Percentiles rank a stretch among this genome's conserved stretches.
phyloP scores from a whole-genome alignment of 2,113 vertebrate genomes.

The Bos taurus region DNA sequence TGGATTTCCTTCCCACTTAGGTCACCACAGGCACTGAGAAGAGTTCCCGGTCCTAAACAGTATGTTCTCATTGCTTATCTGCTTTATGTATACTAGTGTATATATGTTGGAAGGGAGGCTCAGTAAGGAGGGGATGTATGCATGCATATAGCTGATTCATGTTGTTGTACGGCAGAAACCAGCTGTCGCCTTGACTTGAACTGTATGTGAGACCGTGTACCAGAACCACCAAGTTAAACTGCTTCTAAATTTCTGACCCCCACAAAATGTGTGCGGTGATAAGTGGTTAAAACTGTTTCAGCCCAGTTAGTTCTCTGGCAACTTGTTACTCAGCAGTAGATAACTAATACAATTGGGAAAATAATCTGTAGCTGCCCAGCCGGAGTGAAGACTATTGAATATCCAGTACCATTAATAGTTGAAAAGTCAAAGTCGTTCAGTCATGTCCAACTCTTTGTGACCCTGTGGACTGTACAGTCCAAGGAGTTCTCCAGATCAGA shows the following conservation, averaged over 20 bases:
- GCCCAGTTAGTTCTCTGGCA: background rate
- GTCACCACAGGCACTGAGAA: background rate
- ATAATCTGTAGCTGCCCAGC: background rate
- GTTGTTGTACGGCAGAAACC: background rate
- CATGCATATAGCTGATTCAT: background rate
- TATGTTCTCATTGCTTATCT: background rate
- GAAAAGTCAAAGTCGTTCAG: background rate
- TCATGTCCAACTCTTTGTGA: background rate
- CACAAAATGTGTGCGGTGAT: background rate
- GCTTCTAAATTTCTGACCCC: background rate
- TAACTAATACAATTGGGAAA: background rate
- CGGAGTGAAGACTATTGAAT: background rate
- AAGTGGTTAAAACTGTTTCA: background rate
- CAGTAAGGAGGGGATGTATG: background rate
- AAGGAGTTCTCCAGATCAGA: background rate
- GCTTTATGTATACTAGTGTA: background rate
- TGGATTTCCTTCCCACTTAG: background rate
- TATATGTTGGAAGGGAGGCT: background rate
- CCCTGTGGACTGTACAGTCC: background rate
- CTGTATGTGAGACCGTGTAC: background rate
- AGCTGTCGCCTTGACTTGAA: background rate
- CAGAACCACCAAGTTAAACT: background rate
- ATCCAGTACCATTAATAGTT: background rate
- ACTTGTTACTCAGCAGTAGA: background rate
- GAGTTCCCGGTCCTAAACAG: background rate